Percentiles rank a stretch among this genome's conserved stretches.
Evolutionary conservation across 2,888 invertebrate species (phyloP).

Genomic region (Eupeodes luniger): DNA sequence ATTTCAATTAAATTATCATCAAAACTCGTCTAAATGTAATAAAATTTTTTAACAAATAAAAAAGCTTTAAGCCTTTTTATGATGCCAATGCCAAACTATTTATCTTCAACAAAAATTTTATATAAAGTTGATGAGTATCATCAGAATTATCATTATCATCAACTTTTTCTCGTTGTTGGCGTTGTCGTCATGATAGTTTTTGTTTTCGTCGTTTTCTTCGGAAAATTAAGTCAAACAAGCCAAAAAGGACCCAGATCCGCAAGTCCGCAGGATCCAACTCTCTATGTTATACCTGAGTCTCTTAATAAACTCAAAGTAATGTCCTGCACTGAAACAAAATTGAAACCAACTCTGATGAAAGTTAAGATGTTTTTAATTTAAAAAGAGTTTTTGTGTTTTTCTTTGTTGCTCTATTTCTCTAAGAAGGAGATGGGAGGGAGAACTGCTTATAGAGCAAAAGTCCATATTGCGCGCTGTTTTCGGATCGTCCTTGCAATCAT

Average conservation of each 20-base stretch:
- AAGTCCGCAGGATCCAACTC: too few species aligned
- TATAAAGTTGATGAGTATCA: not conserved
- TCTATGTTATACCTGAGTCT: not conserved
- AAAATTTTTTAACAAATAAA: conserved; percentile 12
- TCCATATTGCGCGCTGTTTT: not conserved
- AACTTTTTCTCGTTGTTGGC: not conserved
- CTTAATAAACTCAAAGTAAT: conserved; percentile 29
- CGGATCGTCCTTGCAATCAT: conserved; percentile 29
- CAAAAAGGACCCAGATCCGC: not conserved
- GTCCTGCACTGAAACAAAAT: conserved; percentile 19
- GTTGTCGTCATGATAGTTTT: not conserved
- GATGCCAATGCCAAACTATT: not conserved
- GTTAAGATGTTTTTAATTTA: conserved; percentile 69
- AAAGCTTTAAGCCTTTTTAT: not conserved
- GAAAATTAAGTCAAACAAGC: conserved; percentile 21
- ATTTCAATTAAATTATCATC: conserved; percentile 53
- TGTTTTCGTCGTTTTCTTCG: not conserved
- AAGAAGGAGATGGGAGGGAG: not conserved
- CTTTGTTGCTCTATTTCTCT: not conserved
- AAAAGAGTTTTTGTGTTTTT: conserved; percentile 34
- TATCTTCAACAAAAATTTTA: not conserved
- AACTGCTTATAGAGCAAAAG: conserved; percentile 16
- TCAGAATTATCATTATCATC: not conserved
- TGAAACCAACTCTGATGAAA: conserved; percentile 44
- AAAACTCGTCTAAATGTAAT: conserved; percentile 56